phyloP scores from a whole-genome alignment of 2,888 invertebrate species.

The Dioctria linearis region DNA sequence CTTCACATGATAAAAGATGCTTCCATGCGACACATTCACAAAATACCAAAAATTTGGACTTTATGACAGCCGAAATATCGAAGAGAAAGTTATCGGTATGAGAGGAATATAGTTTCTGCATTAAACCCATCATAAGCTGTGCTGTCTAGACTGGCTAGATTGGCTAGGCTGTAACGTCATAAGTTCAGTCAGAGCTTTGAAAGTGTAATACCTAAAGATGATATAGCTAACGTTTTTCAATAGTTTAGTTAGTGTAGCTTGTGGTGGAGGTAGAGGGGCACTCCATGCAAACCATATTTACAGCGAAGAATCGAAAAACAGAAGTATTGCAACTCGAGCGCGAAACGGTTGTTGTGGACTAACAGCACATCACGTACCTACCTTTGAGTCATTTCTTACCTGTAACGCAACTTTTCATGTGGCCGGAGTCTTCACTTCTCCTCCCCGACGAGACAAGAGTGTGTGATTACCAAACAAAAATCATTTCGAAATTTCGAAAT shows the following conservation, averaged over 20 bases:
- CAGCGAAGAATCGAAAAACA: slow-evolving; percentile 60
- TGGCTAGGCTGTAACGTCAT: too few relatives aligned
- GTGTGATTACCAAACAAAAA: slow-evolving; percentile 11
- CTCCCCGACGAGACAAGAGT: not conserved
- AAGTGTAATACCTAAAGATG: too few relatives aligned
- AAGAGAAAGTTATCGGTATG: not conserved
- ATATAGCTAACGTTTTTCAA: too few relatives aligned
- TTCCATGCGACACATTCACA: not conserved
- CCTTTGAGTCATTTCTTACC: not conserved
- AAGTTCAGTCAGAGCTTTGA: too few relatives aligned
- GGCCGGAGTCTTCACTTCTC: not conserved
- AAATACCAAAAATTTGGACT: not conserved
- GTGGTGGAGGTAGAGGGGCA: slow-evolving; percentile 60
- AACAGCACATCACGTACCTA: not conserved
- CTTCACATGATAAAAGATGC: not conserved
- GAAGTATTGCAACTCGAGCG: slow-evolving; percentile 65
- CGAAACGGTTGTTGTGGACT: slow-evolving; percentile 63
- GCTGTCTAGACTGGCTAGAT: too few relatives aligned
- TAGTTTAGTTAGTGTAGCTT: not conserved
- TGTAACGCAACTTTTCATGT: slow-evolving; percentile 5
- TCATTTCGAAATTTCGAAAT: slow-evolving; percentile 14
- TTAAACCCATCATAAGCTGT: too few relatives aligned
- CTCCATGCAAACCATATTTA: slow-evolving; percentile 58
- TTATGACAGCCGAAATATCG: not conserved
- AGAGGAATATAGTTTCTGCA: too few relatives aligned